Percentiles rank a stretch among this genome's conserved stretches.
Conservation (phyloP, 2,113 vertebrate genomes). For the Australoheros scitulus region DNA sequence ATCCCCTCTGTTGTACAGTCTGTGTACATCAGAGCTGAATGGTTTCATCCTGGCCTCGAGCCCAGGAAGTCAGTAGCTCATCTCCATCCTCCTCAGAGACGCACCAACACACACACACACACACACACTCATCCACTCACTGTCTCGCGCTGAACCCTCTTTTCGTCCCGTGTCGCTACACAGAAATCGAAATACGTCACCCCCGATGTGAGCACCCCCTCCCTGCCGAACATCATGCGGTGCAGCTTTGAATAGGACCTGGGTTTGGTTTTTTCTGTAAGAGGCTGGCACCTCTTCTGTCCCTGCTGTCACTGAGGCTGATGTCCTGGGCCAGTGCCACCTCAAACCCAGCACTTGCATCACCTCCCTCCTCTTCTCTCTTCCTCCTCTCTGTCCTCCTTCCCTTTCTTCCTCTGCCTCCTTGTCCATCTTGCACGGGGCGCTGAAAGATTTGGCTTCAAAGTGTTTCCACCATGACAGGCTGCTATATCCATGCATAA, state of each 20-base stretch:
- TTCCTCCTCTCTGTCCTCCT: not conserved
- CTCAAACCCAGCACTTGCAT: slow-evolving; percentile 5
- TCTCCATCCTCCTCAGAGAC: slow-evolving; percentile 50
- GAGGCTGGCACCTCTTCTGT: slow-evolving; percentile 56
- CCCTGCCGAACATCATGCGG: slow-evolving; percentile 20
- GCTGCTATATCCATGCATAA: not conserved
- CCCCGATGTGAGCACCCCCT: not conserved
- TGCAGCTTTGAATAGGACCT: slow-evolving; percentile 39
- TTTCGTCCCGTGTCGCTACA: slow-evolving; percentile 13
- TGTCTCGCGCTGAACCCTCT: slow-evolving; percentile 3
- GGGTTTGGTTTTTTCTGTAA: slow-evolving; percentile 48
- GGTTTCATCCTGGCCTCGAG: slow-evolving; percentile 57
- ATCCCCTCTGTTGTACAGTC: slow-evolving; percentile 65
- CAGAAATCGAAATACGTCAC: not conserved
- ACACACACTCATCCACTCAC: not conserved
- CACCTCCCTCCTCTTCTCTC: slow-evolving; percentile 5
- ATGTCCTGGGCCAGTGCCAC: slow-evolving; percentile 58
- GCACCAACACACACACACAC: not conserved
- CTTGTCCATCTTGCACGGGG: slow-evolving; percentile 24
- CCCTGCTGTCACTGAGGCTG: slow-evolving; percentile 54
- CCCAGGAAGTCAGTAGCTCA: slow-evolving; percentile 68
- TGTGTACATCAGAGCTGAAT: slow-evolving; percentile 65
- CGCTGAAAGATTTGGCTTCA: slow-evolving; percentile 30
- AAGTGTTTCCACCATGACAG: slow-evolving; percentile 13
- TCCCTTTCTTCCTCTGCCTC: not conserved